phyloP scores from a whole-genome alignment of 2,797 vertebrate species.

The Sarcoramphus papa region DNA sequence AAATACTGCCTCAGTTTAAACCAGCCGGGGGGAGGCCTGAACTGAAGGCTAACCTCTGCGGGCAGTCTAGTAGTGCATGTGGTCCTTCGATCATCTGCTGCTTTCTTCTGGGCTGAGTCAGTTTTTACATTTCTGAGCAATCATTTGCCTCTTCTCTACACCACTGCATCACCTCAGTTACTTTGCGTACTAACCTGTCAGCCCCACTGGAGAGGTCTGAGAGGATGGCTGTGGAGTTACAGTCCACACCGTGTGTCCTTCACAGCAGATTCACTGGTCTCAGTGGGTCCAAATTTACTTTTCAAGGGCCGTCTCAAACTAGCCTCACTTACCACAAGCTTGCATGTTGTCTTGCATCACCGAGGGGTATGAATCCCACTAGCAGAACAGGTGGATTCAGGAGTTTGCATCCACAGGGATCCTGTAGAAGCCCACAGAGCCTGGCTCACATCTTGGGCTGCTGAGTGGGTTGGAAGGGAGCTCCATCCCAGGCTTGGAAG shows the following conservation, averaged over 20 bases:
- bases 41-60: background rate
- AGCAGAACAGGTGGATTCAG: background rate
- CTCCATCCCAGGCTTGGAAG: background rate
- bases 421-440: background rate
- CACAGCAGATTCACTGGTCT: background rate
- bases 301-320: background rate
- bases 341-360: background rate
- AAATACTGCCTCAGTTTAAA: background rate
- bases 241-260: rapidly evolving
- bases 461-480: background rate
- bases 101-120: background rate
- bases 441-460: background rate
- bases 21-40: background rate
- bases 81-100: background rate
- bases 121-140: background rate
- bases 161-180: background rate
- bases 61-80: background rate
- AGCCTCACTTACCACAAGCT: rapidly evolving
- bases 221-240: background rate
- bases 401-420: background rate
- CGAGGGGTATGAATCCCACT: rapidly evolving
- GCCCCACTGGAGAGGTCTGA: rapidly evolving
- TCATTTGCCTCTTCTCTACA: background rate
- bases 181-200: background rate
- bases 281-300: background rate